Percentiles rank a stretch among this genome's conserved stretches.
Conservation (phyloP, 2,113 vertebrate species). For the Corydoras maculifer region DNA sequence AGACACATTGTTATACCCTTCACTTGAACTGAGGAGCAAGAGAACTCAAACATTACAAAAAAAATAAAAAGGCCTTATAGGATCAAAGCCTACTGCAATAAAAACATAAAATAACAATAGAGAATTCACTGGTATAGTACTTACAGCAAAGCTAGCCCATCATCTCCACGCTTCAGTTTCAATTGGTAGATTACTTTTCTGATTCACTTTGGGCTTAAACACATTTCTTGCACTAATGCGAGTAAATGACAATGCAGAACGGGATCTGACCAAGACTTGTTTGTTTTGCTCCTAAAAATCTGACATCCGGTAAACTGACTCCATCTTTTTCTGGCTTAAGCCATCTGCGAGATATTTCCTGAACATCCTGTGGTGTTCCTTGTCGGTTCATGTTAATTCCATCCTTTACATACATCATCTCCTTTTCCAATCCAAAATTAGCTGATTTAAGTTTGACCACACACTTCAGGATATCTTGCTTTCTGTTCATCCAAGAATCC, state of each 20-base stretch:
- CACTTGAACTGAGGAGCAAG: slow-evolving; percentile 26
- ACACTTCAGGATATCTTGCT: no score
- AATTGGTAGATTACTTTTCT: slow-evolving; percentile 44
- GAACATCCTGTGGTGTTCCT: background rate
- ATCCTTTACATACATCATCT: no score
- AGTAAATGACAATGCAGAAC: slow-evolving; percentile 19
- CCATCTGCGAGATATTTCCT: background rate
- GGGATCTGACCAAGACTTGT: slow-evolving; percentile 9
- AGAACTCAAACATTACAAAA: no score
- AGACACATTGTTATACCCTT: no score
- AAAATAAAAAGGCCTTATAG: slow-evolving; percentile 19
- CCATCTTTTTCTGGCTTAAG: background rate
- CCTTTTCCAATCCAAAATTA: no score
- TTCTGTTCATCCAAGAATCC: no score
- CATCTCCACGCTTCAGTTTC: slow-evolving; percentile 46
- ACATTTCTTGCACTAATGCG: slow-evolving; percentile 37
- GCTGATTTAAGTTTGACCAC: no score
- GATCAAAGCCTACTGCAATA: slow-evolving; percentile 9
- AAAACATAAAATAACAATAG: slow-evolving; percentile 37
- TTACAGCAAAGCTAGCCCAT: slow-evolving; percentile 48
- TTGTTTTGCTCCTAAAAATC: slow-evolving; percentile 17
- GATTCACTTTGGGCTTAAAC: slow-evolving; percentile 36
- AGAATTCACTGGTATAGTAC: slow-evolving; percentile 42
- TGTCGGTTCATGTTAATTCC: no score
- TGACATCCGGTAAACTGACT: background rate